These are phyloP conservation scores for Gonocerus acuteangulatus DNA, from an alignment of 2,888 invertebrate genomes.

Conservation along the genomic window DNA sequence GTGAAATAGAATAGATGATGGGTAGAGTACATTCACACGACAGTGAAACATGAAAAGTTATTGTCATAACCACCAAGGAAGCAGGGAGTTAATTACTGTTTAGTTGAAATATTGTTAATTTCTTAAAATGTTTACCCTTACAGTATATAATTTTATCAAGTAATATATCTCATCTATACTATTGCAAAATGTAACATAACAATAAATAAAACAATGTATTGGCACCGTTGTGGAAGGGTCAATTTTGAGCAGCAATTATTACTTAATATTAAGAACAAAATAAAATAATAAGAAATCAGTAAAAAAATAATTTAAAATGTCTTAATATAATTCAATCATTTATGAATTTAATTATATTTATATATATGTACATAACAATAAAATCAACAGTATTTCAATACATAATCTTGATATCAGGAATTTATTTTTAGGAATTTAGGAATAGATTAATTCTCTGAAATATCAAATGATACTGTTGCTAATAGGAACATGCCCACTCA, in stretches of 20 bases:
- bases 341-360: not conserved
- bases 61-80: conserved; percentile 17
- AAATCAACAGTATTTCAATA: not conserved
- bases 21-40: not conserved
- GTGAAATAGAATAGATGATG: not conserved
- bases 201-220: not conserved
- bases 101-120: too few relatives aligned
- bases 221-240: not conserved
- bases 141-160: not conserved
- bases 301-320: not conserved
- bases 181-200: too few relatives aligned
- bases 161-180: too few relatives aligned
- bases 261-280: not conserved
- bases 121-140: not conserved
- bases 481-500: conserved; percentile 21
- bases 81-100: too few relatives aligned
- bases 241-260: not conserved
- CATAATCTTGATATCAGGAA: too few relatives aligned
- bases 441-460: not conserved
- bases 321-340: too few relatives aligned
- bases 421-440: not conserved
- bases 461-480: not conserved
- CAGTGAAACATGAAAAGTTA: conserved; percentile 1
- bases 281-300: not conserved
- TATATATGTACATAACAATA: not conserved